Evolutionary conservation across 2,113 vertebrate species (phyloP).

Genomic region (Dromas ardeola): DNA sequence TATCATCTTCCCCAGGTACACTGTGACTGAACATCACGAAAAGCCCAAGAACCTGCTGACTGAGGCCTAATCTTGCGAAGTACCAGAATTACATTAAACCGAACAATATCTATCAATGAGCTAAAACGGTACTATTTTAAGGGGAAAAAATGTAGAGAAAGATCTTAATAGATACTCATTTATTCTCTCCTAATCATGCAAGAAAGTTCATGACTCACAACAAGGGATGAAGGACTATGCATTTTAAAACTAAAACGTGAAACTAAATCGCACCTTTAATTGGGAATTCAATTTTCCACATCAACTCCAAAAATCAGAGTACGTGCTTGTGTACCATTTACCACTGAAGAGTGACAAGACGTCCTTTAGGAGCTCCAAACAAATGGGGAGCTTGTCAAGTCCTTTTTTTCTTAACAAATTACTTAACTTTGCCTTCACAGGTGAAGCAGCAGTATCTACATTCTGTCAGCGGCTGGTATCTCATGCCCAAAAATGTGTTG

Average conservation of each 20-base stretch:
- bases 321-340: background rate
- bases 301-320: background rate
- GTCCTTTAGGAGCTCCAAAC: background rate
- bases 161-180: background rate
- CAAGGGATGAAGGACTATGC: constrained; percentile 30
- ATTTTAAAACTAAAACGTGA: constrained; percentile 43
- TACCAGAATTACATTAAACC: constrained; percentile 14
- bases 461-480: background rate
- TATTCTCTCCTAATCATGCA: constrained; percentile 18
- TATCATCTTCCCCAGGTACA: background rate
- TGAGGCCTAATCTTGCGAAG: background rate
- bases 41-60: background rate
- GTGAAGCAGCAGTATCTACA: background rate
- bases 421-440: background rate
- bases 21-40: background rate
- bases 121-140: constrained; percentile 8
- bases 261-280: constrained; percentile 62
- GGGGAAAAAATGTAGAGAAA: background rate
- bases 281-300: constrained; percentile 14
- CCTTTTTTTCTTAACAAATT: background rate
- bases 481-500: background rate
- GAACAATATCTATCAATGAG: background rate
- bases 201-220: constrained; percentile 38
- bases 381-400: background rate
- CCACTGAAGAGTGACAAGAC: background rate